Evolutionary conservation across 2,888 invertebrate genomes (phyloP).

Genomic region (Mimumesa dahlbomi): DNA sequence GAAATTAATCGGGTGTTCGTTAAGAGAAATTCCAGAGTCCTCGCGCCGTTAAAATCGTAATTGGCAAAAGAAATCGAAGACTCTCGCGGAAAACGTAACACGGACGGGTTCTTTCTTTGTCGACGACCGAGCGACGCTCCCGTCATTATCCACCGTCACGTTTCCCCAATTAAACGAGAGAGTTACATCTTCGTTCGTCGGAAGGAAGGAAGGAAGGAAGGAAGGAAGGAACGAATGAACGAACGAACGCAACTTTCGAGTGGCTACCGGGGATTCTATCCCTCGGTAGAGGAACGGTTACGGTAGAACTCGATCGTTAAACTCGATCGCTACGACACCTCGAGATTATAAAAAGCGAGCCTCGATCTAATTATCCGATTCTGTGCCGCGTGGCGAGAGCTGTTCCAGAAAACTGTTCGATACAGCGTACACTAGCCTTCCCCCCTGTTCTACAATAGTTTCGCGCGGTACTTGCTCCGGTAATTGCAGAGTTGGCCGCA

Average conservation of each 20-base stretch:
- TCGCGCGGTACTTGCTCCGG: background rate
- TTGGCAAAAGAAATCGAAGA: constrained; percentile 27
- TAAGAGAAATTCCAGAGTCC: constrained; percentile 10
- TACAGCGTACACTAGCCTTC: too few species aligned
- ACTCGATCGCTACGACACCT: background rate
- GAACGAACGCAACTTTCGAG: constrained; percentile 39
- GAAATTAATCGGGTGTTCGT: constrained; percentile 36
- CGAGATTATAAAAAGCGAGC: background rate
- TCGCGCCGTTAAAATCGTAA: constrained; percentile 12
- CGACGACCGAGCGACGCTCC: constrained; percentile 43
- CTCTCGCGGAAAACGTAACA: background rate
- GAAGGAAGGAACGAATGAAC: too few species aligned
- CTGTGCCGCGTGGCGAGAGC: too few species aligned
- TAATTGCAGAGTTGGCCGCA: background rate
- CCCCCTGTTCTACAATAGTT: background rate
- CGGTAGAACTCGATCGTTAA: background rate
- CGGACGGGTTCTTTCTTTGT: constrained; percentile 1
- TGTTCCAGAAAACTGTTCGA: too few species aligned
- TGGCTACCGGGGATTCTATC: constrained; percentile 17
- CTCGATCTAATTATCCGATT: background rate
- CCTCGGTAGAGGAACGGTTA: constrained; percentile 24
- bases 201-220: too few species aligned
- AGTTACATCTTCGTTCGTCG: constrained; percentile 41
- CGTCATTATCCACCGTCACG: constrained; percentile 64
- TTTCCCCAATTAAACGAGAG: constrained; percentile 60